These are phyloP conservation scores for Discoglossus pictus DNA, from an alignment of 2,797 vertebrate species.

Conservation along the genomic window DNA sequence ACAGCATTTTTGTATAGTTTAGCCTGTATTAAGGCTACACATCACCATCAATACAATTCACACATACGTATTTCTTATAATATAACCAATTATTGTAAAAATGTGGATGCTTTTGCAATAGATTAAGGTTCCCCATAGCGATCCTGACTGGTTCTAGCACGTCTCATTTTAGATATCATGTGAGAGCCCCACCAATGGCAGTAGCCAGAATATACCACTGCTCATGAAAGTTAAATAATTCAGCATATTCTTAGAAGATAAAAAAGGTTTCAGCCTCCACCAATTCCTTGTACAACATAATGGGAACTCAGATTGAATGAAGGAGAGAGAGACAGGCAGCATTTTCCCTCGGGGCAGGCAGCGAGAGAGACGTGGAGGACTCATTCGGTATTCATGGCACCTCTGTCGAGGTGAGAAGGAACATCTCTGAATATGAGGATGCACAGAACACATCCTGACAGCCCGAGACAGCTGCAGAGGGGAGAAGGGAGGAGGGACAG, in stretches of 20 bases:
- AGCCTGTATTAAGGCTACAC: no score
- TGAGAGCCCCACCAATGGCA: slow-evolving; percentile 10
- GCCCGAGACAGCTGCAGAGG: slow-evolving; percentile 25
- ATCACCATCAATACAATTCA: no score
- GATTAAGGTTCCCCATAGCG: no score
- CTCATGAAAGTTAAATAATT: slow-evolving; percentile 13
- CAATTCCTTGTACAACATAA: slow-evolving; percentile 48
- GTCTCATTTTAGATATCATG: no score
- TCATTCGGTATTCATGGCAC: slow-evolving; percentile 51
- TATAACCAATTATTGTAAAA: no score
- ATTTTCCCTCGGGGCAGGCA: slow-evolving; percentile 44
- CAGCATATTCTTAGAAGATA: slow-evolving; percentile 22
- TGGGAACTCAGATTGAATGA: slow-evolving; percentile 47
- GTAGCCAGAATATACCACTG: slow-evolving; percentile 10
- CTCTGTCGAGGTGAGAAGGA: slow-evolving; percentile 47
- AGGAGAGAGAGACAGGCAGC: slow-evolving; percentile 39
- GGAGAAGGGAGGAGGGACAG: background rate
- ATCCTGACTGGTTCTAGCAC: no score
- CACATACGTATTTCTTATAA: no score
- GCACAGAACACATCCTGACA: slow-evolving; percentile 51
- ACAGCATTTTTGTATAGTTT: no score
- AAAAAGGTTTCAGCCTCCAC: slow-evolving; percentile 37
- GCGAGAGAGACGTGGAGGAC: slow-evolving; percentile 39
- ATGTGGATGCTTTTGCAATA: no score
- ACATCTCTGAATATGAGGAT: slow-evolving; percentile 46